Evolutionary conservation across 2,113 vertebrate species (phyloP), one percentile per base, ranked within the genome.

Genomic region (Nansenia antarctica): DNA sequence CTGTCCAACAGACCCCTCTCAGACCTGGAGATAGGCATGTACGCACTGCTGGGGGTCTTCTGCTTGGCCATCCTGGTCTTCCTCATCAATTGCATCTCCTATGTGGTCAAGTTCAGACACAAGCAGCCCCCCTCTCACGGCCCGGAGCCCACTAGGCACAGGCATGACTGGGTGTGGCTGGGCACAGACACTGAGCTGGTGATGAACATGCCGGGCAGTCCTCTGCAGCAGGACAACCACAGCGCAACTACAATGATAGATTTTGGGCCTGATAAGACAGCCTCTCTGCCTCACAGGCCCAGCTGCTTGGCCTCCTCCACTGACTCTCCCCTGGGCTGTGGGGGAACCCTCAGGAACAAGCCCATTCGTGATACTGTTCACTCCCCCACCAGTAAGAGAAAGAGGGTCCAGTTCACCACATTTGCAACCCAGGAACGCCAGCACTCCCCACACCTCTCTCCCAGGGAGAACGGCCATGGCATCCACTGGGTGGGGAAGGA

Each of bases 21-120:
- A 0, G 96, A 99, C 83, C 83, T 98, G 68, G 96, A 98, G 86
- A 95, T 96, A 1, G 96, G 96, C 0, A 97, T 99, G 96, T 98
- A 98, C 0, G 96, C 95, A 1, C 82, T 98, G 49, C 67, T 98
- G 42, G 94, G 94, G 0, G 96, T 98, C 74, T 99, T 99, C 77
- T 96, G 96, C 81, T 85, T 99, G 85, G 96, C 97, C 20, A 98
- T 98, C 57, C 57, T 98, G 26, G 96, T 97, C 32, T 98, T 98
- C 88, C 87, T 99, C 0, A 89, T 94, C 14, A 98, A 99, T 76
- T 98, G 96, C 0, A 89, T 92, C 70, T 91, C 95, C 20, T 97
- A 98, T 15, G 92, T 94, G 0, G 60, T 97, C 1, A 95, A 92
- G 81, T 95, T 95, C 89, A 85, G 94, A n/a, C 93, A 93, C 78